Base-by-base conservation (phyloP, 2,797 vertebrate genomes). In the Diplodus sargus region DNA sequence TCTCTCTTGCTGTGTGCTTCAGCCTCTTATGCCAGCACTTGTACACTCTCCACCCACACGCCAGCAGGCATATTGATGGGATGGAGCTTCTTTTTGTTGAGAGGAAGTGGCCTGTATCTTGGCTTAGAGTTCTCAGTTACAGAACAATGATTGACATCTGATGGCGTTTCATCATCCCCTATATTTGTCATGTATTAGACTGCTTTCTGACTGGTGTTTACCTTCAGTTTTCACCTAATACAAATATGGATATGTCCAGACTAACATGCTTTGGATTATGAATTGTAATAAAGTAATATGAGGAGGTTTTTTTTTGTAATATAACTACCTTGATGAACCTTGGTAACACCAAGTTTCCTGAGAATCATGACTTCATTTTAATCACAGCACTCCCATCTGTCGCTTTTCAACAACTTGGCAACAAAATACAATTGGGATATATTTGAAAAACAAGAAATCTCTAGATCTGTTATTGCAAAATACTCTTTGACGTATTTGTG, bases 21-120 rank as follows among this genome's bases (percentile, higher is more conserved):
- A 68, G 60, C 60, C 81, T 85, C 75, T 73, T 70, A 72, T 84
- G 82, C 74, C 82, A 74, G 70, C 81, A 2, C 75, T 88, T 20
- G 39, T 77, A 28, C 78, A 9, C 80, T 73, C 74, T 84, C 88
- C 78, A 16, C 87, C 84, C 70, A 78, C 86, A 76, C 51, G 56
- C 76, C 87, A 76, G 47, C 83, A 78, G 79, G 68, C 78, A 58
- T 65, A 76, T 78, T 89, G 87, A 90, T 83, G 82, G 65, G 67
- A 65, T 51, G 76, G 28, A 64, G 72, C 71, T 34, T 76, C 77
- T 78, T 84, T 80, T 76, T 85, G 77, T 82, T 64, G 81, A 85
- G 56, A 76, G 76, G 68, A 85, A 79, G 87, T 81, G 71, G 82
- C 83, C 65, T 81, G 82, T 34, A 43, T 77, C 63, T 74, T 81